Evolutionary conservation across 2,888 invertebrate genomes (phyloP).

Genomic region (Adelphocoris suturalis): DNA sequence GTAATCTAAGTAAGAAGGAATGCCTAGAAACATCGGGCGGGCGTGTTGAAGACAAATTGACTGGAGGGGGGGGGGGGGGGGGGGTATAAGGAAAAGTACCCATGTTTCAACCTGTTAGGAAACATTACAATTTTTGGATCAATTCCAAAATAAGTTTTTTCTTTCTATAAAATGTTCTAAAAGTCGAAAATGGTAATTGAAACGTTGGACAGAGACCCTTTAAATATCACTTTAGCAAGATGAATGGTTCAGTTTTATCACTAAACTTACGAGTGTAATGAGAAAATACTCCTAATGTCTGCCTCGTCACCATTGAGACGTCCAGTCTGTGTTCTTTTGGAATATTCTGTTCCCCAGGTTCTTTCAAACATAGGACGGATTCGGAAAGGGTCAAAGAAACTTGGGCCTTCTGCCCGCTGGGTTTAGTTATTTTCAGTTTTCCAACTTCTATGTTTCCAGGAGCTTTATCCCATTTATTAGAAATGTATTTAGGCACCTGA

Average conservation of each 20-base stretch:
- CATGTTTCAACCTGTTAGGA: too few relatives aligned
- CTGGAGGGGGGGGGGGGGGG: too few relatives aligned
- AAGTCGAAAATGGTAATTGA: too few relatives aligned
- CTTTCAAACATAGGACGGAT: constrained; percentile 87
- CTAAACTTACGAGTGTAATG: constrained; percentile 86
- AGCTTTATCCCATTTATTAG: constrained; percentile 96
- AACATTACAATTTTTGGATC: too few relatives aligned
- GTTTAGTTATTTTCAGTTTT: constrained; percentile 91
- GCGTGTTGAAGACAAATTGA: too few relatives aligned
- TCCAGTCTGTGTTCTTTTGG: constrained; percentile 95
- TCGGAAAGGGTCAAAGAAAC: constrained; percentile 92
- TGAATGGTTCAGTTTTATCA: not conserved
- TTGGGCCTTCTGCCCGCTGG: constrained; percentile 89
- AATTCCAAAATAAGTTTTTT: too few relatives aligned
- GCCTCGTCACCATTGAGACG: constrained; percentile 93
- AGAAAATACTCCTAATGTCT: constrained; percentile 95
- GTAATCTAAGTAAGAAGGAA: too few relatives aligned
- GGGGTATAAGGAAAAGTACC: too few relatives aligned
- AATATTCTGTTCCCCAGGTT: constrained; percentile 88
- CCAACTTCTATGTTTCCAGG: constrained; percentile 96
- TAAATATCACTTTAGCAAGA: too few relatives aligned
- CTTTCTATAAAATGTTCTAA: too few relatives aligned
- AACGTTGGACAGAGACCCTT: too few relatives aligned
- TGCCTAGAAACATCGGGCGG: too few relatives aligned
- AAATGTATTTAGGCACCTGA: constrained; percentile 93